Percentiles rank a stretch among this genome's conserved stretches.
These are phyloP conservation scores for Platycercus adscitus DNA, from an alignment of 2,113 vertebrate genomes.

Conservation along the genomic window DNA sequence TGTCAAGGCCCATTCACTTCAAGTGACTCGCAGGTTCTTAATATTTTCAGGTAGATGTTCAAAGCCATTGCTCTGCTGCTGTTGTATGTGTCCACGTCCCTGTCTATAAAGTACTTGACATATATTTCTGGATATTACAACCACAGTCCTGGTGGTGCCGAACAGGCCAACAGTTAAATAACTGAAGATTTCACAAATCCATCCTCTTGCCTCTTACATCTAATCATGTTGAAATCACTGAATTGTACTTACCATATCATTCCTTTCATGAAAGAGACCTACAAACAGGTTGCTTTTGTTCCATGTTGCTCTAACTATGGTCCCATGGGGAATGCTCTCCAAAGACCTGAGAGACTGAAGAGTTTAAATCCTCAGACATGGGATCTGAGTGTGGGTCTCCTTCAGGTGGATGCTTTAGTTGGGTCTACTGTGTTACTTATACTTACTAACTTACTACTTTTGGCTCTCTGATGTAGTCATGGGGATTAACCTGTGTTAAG, in stretches of 20 bases:
- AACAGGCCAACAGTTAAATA: background rate
- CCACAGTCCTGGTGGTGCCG: background rate
- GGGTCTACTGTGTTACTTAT: background rate
- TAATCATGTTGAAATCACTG: background rate
- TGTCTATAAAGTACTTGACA: background rate
- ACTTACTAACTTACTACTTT: accelerated
- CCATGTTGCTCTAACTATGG: background rate
- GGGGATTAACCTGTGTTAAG: background rate
- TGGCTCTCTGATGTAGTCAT: background rate
- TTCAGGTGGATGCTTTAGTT: background rate
- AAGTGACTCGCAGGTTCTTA: background rate
- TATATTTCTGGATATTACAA: background rate
- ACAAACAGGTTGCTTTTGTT: background rate
- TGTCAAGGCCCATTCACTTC: background rate
- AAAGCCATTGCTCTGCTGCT: background rate
- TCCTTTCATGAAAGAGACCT: background rate
- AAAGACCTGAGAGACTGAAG: background rate
- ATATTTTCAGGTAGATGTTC: background rate
- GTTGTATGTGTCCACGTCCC: background rate
- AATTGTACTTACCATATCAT: background rate
- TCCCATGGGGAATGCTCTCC: background rate
- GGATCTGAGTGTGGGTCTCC: background rate
- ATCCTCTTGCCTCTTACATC: background rate
- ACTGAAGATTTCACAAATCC: background rate
- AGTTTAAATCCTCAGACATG: background rate